Percentiles rank a stretch among this genome's conserved stretches.
These are phyloP conservation scores for Metallyticus violacea DNA, from an alignment of 2,888 invertebrate genomes.

Conservation along the genomic window DNA sequence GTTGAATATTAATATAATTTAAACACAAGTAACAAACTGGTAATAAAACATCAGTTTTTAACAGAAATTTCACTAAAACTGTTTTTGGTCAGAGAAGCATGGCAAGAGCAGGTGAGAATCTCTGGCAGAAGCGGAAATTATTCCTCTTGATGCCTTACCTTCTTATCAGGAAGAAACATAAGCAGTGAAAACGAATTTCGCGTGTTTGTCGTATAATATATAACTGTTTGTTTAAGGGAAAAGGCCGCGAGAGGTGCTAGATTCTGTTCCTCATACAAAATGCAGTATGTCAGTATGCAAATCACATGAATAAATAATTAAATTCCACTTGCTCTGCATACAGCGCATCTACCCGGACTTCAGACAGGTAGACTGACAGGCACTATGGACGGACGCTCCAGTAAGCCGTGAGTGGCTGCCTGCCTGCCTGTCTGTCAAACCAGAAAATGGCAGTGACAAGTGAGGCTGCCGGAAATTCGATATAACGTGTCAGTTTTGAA, in stretches of 20 bases:
- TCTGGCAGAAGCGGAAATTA: not conserved
- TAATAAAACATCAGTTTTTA: too few relatives aligned
- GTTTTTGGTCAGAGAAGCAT: too few relatives aligned
- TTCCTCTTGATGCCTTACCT: not conserved
- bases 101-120: not conserved
- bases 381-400: not conserved
- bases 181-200: not conserved
- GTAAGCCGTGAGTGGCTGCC: not conserved
- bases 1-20: too few relatives aligned
- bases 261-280: not conserved
- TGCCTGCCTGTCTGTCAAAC: not conserved
- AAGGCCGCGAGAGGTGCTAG: slow-evolving; percentile 6
- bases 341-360: not conserved
- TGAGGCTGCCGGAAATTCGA: slow-evolving; percentile 1
- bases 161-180: not conserved
- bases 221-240: slow-evolving; percentile 10
- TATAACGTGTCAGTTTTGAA: not conserved
- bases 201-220: not conserved
- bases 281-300: slow-evolving; percentile 14
- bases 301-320: slow-evolving; percentile 16
- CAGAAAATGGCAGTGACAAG: not conserved
- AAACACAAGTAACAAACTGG: too few relatives aligned
- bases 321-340: slow-evolving; percentile 1
- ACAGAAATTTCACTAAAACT: too few relatives aligned
- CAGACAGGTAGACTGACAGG: not conserved